phyloP scores from a whole-genome alignment of 1,140 invertebrate genomes.

The Drosophila aff. region DNA sequence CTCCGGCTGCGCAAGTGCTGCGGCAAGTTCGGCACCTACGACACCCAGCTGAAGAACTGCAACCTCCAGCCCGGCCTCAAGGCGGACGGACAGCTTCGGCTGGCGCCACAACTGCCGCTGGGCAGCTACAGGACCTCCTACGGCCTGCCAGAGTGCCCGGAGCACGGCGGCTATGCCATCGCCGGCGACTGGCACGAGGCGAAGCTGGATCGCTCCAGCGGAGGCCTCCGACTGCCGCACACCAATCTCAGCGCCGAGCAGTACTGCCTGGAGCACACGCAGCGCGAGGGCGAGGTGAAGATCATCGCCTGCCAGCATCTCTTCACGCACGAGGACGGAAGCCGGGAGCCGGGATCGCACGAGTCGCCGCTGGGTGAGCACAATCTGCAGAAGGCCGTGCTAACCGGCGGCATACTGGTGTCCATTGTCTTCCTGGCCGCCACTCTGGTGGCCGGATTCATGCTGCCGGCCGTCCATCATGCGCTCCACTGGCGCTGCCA shows the following conservation, averaged over 20 bases:
- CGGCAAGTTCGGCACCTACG: slow-evolving; percentile 87
- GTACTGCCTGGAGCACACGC: slow-evolving; percentile 80
- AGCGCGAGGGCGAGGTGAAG: slow-evolving; percentile 82
- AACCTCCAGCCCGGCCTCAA: slow-evolving; percentile 15
- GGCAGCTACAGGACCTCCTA: slow-evolving; percentile 69
- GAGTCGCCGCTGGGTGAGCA: slow-evolving; percentile 32
- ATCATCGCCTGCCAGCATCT: slow-evolving; percentile 89
- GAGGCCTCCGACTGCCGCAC: slow-evolving; percentile 51
- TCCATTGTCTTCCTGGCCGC: slow-evolving; percentile 92
- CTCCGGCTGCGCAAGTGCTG: slow-evolving; percentile 87
- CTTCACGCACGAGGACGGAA: slow-evolving; percentile 57
- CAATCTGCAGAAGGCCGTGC: slow-evolving; percentile 88
- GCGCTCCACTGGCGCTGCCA: slow-evolving; percentile 94
- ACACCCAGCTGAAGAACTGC: slow-evolving; percentile 86
- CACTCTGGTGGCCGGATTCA: slow-evolving; percentile 90
- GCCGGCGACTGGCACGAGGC: slow-evolving; percentile 85
- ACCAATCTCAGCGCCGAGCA: slow-evolving; percentile 53
- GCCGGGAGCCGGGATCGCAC: not conserved
- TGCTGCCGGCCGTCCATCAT: slow-evolving; percentile 92
- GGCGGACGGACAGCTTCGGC: slow-evolving; percentile 30
- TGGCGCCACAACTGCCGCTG: slow-evolving; percentile 41
- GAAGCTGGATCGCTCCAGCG: slow-evolving; percentile 49
- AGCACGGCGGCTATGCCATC: slow-evolving; percentile 82
- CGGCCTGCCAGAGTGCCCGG: slow-evolving; percentile 86
- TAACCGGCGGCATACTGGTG: slow-evolving; percentile 90